These are phyloP conservation scores for Lontra canadensis DNA, from an alignment of 2,113 vertebrate species.

Conservation along the genomic window DNA sequence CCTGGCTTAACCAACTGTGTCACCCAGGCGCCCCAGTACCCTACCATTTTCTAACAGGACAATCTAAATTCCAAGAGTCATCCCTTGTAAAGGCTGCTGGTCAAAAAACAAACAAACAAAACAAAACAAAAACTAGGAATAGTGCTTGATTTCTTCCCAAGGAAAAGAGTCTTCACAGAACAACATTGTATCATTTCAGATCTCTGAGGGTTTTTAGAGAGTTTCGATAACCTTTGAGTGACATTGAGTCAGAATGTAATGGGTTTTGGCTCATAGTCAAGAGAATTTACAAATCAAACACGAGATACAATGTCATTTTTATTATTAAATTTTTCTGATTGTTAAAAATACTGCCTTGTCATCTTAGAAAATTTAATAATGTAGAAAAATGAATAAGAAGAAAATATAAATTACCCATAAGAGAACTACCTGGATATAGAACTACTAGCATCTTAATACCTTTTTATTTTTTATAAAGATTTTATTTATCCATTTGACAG, in stretches of 20 bases:
- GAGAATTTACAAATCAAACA: background rate
- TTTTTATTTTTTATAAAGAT: background rate
- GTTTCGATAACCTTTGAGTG: background rate
- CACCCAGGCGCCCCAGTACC: background rate
- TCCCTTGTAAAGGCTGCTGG: background rate
- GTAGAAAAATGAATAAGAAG: background rate
- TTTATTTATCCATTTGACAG: too few relatives aligned
- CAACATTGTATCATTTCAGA: background rate
- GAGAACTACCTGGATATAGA: background rate
- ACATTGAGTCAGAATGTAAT: background rate
- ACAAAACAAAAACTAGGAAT: background rate
- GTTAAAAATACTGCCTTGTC: background rate
- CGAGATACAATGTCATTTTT: background rate
- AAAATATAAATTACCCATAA: background rate
- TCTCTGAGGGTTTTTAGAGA: background rate
- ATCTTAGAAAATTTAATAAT: slow-evolving; percentile 10
- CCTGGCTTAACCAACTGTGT: background rate
- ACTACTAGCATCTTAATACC: background rate
- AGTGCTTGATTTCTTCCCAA: background rate
- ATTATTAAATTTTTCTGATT: background rate
- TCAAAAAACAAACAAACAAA: background rate
- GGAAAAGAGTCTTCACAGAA: background rate
- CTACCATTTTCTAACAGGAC: background rate
- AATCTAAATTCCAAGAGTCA: background rate
- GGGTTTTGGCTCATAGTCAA: background rate